Percentiles rank a stretch among this genome's conserved stretches.
Conservation (phyloP, 2,888 invertebrate genomes). For the Luffia ferchaultella region DNA sequence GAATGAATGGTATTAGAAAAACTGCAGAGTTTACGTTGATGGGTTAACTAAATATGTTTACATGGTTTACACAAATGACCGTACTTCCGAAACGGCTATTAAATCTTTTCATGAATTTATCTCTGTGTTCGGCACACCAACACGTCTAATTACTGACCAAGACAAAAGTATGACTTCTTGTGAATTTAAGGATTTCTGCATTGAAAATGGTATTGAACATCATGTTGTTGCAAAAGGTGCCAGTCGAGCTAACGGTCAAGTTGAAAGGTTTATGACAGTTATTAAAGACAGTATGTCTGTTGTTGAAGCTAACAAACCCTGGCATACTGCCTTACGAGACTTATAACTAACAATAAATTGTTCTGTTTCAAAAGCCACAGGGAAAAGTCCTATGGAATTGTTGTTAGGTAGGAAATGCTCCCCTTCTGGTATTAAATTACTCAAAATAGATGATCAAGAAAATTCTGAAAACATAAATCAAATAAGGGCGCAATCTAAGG, state of each 20-base stretch:
- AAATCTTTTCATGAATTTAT: neutral
- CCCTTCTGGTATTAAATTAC: constrained; percentile 11
- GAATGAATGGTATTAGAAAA: constrained; percentile 10
- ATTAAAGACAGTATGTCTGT: constrained; percentile 19
- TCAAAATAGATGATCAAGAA: constrained; percentile 5
- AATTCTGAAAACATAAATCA: constrained; percentile 5
- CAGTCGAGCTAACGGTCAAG: too few species aligned
- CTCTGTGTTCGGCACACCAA: neutral
- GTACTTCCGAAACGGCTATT: neutral
- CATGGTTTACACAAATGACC: neutral
- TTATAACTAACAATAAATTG: constrained; percentile 22
- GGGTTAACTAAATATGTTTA: constrained; percentile 13
- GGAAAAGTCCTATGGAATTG: constrained; percentile 19
- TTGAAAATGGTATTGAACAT: constrained; percentile 6
- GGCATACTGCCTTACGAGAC: constrained; percentile 21
- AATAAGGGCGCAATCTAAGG: constrained; percentile 9
- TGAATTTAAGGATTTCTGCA: constrained; percentile 9
- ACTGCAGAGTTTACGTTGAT: constrained; percentile 13
- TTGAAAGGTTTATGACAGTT: constrained; percentile 18
- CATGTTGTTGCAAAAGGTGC: constrained; percentile 20
- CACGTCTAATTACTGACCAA: neutral
- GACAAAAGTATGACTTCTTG: constrained; percentile 8
- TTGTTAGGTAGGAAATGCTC: constrained; percentile 16
- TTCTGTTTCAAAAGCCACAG: constrained; percentile 18
- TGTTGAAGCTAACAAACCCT: constrained; percentile 15